These are phyloP conservation scores for Phrynocephalus versicolor DNA, from an alignment of 2,113 vertebrate genomes.

Conservation along the genomic window DNA sequence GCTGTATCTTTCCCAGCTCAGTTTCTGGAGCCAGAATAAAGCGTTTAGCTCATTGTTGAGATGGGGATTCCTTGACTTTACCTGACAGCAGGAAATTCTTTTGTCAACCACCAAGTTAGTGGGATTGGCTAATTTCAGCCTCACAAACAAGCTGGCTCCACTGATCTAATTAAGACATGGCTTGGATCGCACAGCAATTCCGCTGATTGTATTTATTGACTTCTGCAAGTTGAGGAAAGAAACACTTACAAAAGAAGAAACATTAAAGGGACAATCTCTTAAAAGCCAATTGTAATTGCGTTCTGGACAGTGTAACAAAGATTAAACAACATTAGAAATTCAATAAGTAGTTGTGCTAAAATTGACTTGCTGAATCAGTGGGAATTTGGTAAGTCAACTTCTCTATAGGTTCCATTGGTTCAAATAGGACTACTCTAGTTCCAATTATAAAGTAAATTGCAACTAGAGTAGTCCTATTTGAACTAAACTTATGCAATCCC, in stretches of 20 bases:
- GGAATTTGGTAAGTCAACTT: no score
- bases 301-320: not conserved
- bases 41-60: constrained; percentile 13
- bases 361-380: no score
- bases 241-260: constrained; percentile 11
- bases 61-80: constrained; percentile 13
- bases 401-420: no score
- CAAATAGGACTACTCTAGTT: no score
- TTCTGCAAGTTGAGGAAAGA: constrained; percentile 4
- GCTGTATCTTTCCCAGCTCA: not conserved
- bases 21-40: constrained; percentile 16
- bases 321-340: not conserved
- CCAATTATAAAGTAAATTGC: no score
- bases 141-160: constrained; percentile 14
- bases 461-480: no score
- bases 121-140: constrained; percentile 26
- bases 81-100: constrained; percentile 17
- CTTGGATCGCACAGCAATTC: constrained; percentile 7
- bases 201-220: constrained; percentile 25
- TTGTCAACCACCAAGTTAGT: constrained; percentile 13
- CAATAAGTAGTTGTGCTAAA: no score
- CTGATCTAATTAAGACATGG: constrained; percentile 36
- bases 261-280: constrained; percentile 26
- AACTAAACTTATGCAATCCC: no score
- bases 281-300: not conserved